Percentiles rank a stretch among this genome's conserved stretches.
Evolutionary conservation across 2,888 invertebrate genomes (phyloP).

Genomic region (Nasonovia ribisnigri): DNA sequence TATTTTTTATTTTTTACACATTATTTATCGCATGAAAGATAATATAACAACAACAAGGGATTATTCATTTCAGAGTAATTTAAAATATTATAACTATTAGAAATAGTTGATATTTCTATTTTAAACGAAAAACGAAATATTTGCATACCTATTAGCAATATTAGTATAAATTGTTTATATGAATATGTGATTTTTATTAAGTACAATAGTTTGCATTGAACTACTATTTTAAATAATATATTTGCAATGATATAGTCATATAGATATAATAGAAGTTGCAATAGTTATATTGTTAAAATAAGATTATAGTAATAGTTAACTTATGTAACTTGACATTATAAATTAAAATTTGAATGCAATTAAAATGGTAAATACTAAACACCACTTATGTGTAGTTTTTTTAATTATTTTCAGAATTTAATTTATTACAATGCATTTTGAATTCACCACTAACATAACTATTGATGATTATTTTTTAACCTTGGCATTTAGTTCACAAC

Average conservation of each 20-base stretch:
- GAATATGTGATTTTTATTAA: background rate
- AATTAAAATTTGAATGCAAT: background rate
- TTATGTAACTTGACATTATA: background rate
- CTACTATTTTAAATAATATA: background rate
- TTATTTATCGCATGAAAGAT: background rate
- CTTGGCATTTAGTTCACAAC: background rate
- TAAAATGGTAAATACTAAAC: background rate
- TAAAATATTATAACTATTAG: background rate
- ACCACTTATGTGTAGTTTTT: background rate
- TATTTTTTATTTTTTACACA: background rate
- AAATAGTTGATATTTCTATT: background rate
- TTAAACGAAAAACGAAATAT: background rate
- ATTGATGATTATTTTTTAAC: background rate
- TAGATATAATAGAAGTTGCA: background rate
- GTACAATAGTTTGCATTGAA: background rate
- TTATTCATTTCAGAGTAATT: background rate
- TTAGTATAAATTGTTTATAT: background rate
- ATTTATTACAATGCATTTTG: background rate
- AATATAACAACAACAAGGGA: background rate
- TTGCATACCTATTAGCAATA: background rate
- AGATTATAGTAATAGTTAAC: background rate
- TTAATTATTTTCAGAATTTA: background rate
- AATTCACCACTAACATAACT: background rate
- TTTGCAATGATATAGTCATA: background rate
- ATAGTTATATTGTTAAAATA: background rate